A percentile compares a stretch with the other conserved stretches of the same genome.
Conservation (phyloP, 2,888 invertebrate species). For the Mythimna pallens region DNA sequence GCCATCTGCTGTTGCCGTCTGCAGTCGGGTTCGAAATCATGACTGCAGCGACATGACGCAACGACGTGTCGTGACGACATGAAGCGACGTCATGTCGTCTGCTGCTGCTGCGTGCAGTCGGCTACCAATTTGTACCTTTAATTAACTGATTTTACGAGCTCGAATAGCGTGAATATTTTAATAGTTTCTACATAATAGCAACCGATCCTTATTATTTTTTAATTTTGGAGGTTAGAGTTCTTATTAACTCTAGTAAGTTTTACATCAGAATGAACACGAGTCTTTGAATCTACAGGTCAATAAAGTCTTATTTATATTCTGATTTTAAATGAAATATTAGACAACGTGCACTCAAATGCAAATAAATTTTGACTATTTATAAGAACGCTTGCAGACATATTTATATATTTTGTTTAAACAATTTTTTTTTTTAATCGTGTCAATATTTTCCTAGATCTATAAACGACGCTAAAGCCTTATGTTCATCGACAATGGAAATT, state of each 20-base stretch:
- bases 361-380: neutral
- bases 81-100: too few species aligned
- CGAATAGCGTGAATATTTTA: neutral
- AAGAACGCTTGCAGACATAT: neutral
- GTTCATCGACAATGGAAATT: neutral
- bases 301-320: neutral
- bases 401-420: neutral
- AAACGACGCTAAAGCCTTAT: conserved; percentile 11
- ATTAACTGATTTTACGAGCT: too few species aligned
- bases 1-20: too few species aligned
- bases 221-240: neutral
- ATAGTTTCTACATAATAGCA: conserved; percentile 7
- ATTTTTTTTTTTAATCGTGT: neutral
- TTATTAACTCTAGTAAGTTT: neutral
- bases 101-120: too few species aligned
- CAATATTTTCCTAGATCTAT: neutral
- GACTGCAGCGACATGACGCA: too few species aligned
- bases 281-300: neutral
- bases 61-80: too few species aligned
- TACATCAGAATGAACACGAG: neutral
- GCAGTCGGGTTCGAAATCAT: too few species aligned
- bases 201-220: neutral
- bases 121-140: too few species aligned
- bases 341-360: neutral
- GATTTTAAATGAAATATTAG: neutral